A percentile compares a stretch with the other conserved stretches of the same genome.
These are phyloP conservation scores for Semotilus atromaculatus DNA, from an alignment of 2,797 vertebrate species.

Conservation along the genomic window DNA sequence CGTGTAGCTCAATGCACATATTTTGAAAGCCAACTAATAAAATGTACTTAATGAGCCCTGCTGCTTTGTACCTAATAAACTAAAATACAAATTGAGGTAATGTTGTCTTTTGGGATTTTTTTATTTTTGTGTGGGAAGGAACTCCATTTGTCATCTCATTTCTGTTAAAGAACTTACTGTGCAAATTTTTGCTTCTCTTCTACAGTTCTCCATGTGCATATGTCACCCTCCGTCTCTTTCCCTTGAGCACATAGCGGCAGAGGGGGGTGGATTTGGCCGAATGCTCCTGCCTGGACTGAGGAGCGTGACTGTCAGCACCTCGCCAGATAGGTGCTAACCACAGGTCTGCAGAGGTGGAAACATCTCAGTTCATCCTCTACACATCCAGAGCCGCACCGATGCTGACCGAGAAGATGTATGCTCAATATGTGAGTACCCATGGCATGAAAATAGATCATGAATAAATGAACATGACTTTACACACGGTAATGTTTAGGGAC, in stretches of 20 bases:
- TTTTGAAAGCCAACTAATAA: slow-evolving; percentile 30
- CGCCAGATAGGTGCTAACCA: slow-evolving; percentile 71
- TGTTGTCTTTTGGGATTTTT: slow-evolving; percentile 21
- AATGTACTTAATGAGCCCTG: slow-evolving; percentile 33
- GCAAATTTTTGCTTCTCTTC: slow-evolving; percentile 27
- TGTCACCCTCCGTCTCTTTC: not conserved
- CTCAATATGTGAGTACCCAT: slow-evolving; percentile 24
- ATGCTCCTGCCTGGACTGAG: slow-evolving; percentile 30
- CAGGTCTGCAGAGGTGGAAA: slow-evolving; percentile 70
- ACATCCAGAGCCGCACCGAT: not conserved
- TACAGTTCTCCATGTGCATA: slow-evolving; percentile 13
- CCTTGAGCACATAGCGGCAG: not conserved
- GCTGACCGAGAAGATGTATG: not conserved
- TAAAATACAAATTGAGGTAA: slow-evolving; percentile 32
- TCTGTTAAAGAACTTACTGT: slow-evolving; percentile 15
- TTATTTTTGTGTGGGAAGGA: not conserved
- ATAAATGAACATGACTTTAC: slow-evolving; percentile 12
- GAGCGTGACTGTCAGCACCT: slow-evolving; percentile 65
- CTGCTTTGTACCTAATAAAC: not conserved
- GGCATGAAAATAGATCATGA: slow-evolving; percentile 4
- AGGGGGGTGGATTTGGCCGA: slow-evolving; percentile 3
- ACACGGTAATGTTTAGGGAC: slow-evolving; percentile 17
- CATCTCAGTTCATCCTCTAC: slow-evolving; percentile 63
- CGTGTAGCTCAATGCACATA: slow-evolving; percentile 20
- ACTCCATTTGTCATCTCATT: slow-evolving; percentile 4